Evolutionary conservation across 2,113 vertebrate genomes (phyloP).

Genomic region (Tachysurus fulvidraco): DNA sequence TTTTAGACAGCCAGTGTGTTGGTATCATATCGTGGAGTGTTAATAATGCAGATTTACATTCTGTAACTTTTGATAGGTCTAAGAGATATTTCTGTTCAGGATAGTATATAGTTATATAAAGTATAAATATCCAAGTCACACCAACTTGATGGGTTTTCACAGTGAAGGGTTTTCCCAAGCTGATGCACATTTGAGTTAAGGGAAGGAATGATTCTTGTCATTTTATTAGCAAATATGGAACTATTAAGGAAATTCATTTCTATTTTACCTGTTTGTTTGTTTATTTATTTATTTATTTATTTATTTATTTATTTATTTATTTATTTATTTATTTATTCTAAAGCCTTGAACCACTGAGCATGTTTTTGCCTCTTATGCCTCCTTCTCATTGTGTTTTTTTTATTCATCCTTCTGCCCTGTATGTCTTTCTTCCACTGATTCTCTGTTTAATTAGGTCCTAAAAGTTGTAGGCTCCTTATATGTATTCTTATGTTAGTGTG

Average conservation of each 20-base stretch:
- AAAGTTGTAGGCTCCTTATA: neutral
- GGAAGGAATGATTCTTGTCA: neutral
- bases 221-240: neutral
- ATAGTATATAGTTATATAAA: neutral
- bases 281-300: too few relatives aligned
- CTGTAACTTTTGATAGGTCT: neutral
- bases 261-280: neutral
- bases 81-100: neutral
- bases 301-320: too few relatives aligned
- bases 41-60: neutral
- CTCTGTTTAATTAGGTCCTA: neutral
- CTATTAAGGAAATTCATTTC: neutral
- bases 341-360: neutral
- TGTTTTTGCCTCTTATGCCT: neutral
- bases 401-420: neutral
- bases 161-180: neutral
- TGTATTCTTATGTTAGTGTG: conserved; percentile 8
- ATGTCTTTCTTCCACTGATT: neutral
- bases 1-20: too few relatives aligned
- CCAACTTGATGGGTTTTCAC: too few relatives aligned
- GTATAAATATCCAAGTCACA: neutral
- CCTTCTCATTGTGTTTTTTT: neutral
- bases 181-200: neutral
- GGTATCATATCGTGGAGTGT: neutral
- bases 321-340: too few relatives aligned